Evolutionary conservation across 2,113 vertebrate species (phyloP).

Genomic region (Limnothrissa miodon): DNA sequence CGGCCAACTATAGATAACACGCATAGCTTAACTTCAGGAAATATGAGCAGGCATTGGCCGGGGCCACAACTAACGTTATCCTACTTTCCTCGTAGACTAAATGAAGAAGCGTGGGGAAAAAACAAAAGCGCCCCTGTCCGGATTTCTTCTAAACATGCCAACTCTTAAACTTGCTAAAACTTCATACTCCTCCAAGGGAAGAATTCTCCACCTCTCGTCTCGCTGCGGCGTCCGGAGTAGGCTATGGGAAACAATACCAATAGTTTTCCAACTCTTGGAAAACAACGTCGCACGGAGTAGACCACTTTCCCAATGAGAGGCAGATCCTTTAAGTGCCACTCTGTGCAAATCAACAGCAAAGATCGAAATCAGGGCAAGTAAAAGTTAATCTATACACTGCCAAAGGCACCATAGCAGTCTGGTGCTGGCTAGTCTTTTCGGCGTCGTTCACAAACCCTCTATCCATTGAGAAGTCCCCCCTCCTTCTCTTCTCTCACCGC

Average conservation of each 20-base stretch:
- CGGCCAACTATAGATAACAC: slow-evolving; percentile 48
- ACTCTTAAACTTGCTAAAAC: neutral
- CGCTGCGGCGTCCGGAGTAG: neutral
- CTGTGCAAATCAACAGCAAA: neutral
- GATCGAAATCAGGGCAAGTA: neutral
- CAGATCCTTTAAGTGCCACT: neutral
- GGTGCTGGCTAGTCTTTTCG: neutral
- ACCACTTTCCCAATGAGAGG: neutral
- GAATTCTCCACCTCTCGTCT: neutral
- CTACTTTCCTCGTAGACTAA: neutral
- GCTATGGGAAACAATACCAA: slow-evolving; percentile 11
- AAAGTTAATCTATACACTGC: neutral
- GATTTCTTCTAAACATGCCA: neutral
- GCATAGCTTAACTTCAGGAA: slow-evolving; percentile 47
- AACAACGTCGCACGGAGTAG: slow-evolving; percentile 20
- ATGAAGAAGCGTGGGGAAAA: neutral
- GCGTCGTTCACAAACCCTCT: slow-evolving; percentile 26
- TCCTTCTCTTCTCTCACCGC: slow-evolving; percentile 30
- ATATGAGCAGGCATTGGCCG: slow-evolving; percentile 36
- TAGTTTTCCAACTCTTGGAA: slow-evolving; percentile 10
- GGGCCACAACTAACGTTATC: neutral
- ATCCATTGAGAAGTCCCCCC: slow-evolving; percentile 49
- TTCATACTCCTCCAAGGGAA: neutral
- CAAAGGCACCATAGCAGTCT: neutral
- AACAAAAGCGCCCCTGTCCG: neutral